Evolutionary conservation across 2,113 vertebrate species (phyloP), one percentile per base, ranked within the genome.

Genomic region (Gnathonemus longibarbis): DNA sequence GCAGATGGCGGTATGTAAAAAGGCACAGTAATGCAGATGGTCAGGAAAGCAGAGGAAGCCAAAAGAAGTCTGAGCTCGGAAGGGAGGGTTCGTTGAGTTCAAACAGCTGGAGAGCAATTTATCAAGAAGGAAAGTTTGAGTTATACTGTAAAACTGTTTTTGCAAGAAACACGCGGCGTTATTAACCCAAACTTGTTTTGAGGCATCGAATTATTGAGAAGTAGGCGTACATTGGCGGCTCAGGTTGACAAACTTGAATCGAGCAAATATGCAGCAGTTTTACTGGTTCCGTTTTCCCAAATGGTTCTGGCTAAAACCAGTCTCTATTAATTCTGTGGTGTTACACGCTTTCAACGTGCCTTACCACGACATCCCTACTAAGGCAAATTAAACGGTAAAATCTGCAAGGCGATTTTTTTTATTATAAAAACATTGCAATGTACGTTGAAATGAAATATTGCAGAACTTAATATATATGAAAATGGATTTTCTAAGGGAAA

Each of bases 81-180:
- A 77, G 88, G 62, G 56, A 89, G 83, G 90, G 91, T 91, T 90
- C 89, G 89, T 15, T 77, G 83, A 86, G 91, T 91, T 91, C 88
- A 91, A 93, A 92, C 93, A 95, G 91, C 92, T 95, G 94, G 92
- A 92, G 91, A 93, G 91, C n/a, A 90, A 92, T 92, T 94, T 85
- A 92, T 90, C 90, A 77, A 84, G 21, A 21, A 31, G 31, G 45
- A 74, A 86, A 35, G 45, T 4, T 92, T 24, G 92, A 91, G 87
- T 24, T 87, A 27, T 88, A 52, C 66, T 89, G 89, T 24, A 45
- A 49, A 46, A 1, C 27, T 48, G 88, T 77, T 77, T 49, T 77
- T 13, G 0, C n/a, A 88, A 46, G 24, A 88, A 70, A 88, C 56
- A 17, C 15, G 31, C 70, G 13, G 31, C 13, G 70, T 19, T 39